Percentiles rank a stretch among this genome's conserved stretches.
phyloP scores from a whole-genome alignment of 1,140 invertebrate species.

The Pseudomyrmex dendroicus region DNA sequence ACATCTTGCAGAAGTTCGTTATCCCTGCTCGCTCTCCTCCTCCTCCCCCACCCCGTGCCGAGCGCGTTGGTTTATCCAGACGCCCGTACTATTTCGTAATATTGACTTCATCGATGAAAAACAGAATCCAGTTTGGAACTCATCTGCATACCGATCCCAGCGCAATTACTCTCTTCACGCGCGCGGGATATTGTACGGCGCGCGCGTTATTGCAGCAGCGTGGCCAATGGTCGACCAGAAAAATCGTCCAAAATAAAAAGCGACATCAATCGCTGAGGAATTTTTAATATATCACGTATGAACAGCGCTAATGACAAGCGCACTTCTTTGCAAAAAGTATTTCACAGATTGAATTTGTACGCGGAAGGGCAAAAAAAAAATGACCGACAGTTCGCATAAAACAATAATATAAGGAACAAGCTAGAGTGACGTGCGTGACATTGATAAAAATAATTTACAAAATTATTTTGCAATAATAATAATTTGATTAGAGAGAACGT shows the following conservation, averaged over 20 bases:
- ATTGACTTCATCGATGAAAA: constrained; percentile 80
- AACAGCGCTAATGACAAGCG: not conserved
- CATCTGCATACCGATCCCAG: constrained; percentile 60
- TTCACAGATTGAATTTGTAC: not conserved
- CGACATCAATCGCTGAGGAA: not conserved
- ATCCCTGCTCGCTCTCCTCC: constrained; percentile 41
- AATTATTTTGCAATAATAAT: no score
- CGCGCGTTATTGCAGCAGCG: constrained; percentile 36
- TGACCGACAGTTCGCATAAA: not conserved
- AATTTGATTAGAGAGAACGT: no score
- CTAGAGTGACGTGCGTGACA: no score
- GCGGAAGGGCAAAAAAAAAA: not conserved
- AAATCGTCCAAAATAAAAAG: constrained; percentile 45
- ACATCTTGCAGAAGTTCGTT: constrained; percentile 75
- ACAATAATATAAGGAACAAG: no score
- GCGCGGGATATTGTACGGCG: constrained; percentile 27
- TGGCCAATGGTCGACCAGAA: constrained; percentile 16
- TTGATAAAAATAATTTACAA: no score
- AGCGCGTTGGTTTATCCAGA: constrained; percentile 63
- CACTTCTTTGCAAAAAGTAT: not conserved
- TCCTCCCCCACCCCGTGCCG: not conserved
- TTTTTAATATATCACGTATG: constrained; percentile 17
- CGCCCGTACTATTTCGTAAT: constrained; percentile 74
- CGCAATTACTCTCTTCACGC: constrained; percentile 45
- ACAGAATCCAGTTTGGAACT: constrained; percentile 73